These are phyloP conservation scores for Apotomis turbidana DNA, from an alignment of 2,888 invertebrate species.

Conservation along the genomic window DNA sequence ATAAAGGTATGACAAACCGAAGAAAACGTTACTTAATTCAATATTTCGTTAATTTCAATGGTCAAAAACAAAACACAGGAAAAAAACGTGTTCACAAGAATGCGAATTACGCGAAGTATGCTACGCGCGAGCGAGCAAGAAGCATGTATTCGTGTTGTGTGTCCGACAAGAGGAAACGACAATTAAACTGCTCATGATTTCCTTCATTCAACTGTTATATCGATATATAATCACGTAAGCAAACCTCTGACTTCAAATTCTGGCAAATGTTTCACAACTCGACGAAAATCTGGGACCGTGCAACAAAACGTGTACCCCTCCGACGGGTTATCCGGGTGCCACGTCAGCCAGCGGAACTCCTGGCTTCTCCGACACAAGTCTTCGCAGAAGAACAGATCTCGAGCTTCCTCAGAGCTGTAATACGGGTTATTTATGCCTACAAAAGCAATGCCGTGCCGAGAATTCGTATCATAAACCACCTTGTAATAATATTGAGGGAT, in stretches of 20 bases:
- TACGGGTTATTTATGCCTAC: constrained; percentile 87
- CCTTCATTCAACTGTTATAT: not conserved
- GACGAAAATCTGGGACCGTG: constrained; percentile 79
- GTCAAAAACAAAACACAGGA: no score
- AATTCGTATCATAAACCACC: constrained; percentile 81
- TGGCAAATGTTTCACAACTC: constrained; percentile 79
- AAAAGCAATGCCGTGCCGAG: constrained; percentile 80
- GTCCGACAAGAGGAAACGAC: no score
- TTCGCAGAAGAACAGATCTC: constrained; percentile 72
- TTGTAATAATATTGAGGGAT: constrained; percentile 78
- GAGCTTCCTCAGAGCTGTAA: constrained; percentile 59
- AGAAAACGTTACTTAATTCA: no score
- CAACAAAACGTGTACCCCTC: constrained; percentile 86
- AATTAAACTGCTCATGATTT: no score
- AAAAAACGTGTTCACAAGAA: no score
- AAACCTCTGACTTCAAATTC: constrained; percentile 72
- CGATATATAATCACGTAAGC: constrained; percentile 50
- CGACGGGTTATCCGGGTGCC: constrained; percentile 74
- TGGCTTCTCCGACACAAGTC: constrained; percentile 76
- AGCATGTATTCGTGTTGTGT: no score
- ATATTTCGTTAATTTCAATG: no score
- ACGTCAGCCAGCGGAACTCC: constrained; percentile 83
- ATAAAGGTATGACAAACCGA: no score
- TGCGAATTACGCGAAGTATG: no score
- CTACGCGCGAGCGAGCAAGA: no score